Evolutionary conservation across 2,113 vertebrate species (phyloP), one percentile per base, ranked within the genome.

Genomic region (Anarrhichthys ocellatus): DNA sequence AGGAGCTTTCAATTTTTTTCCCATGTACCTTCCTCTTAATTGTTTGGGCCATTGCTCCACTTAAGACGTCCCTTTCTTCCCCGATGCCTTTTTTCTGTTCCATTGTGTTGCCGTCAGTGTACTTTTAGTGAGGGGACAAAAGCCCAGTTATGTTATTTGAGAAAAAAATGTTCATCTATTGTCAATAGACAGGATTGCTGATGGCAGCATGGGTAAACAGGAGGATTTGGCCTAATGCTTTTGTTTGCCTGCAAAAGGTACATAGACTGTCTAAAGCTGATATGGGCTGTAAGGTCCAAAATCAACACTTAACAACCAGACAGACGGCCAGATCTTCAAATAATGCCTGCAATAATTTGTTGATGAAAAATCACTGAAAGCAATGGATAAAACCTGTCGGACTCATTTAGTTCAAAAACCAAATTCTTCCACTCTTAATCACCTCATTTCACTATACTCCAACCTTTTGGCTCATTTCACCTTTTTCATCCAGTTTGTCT

Each of bases 221-320:
- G 83, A 86, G 94, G 91, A 90, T 93, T 95, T 94, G 94, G 93
- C 93, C 77, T 91, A 94, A 94, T 92, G 94, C 92, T 90, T 93
- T 92, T 95, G 93, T 95, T 95, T 95, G 95, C 86, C 90, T 90
- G 92, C 86, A 92, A 93, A 95, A 94, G 93, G 92, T 95, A 95
- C 95, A 95, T 93, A 95, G 91, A 94, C 94, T 95, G 94, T 93
- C 92, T 94, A 93, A 94, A 94, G 92, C 93, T 92, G 94, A 94
- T 94, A 94, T 27, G 90, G 88, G 85, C 76, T 74, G 85, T 64
- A 79, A 78, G 83, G 83, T 90, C 90, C 91, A 94, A 93, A 92
- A 92, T 93, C 93, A 95, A 95, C 94, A 95, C 81, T 74, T 88
- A 79, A 61, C 81, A 91, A 87, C 75, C 86, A 90, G 90, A 88